Evolutionary conservation across 1,140 invertebrate genomes (phyloP).

Genomic region (Oedothorax gibbosus): DNA sequence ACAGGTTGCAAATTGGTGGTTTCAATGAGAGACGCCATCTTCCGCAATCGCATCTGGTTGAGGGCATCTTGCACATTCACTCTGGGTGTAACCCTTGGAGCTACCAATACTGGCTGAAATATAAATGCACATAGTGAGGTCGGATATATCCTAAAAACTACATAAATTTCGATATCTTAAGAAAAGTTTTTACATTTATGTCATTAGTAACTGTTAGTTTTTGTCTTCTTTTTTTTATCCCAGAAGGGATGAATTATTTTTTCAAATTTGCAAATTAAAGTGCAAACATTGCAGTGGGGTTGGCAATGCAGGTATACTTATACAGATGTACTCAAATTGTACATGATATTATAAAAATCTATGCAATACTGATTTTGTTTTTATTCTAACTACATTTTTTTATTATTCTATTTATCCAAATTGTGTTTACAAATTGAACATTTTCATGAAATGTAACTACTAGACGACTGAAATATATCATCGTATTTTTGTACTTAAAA

Average conservation of each 20-base stretch:
- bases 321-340: no score
- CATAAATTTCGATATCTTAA: not conserved
- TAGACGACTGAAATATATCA: no score
- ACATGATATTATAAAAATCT: no score
- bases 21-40: slow-evolving; percentile 23
- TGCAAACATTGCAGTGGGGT: no score
- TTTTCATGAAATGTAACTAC: no score
- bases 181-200: not conserved
- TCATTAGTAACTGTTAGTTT: not conserved
- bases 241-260: not conserved
- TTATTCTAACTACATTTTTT: no score
- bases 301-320: no score
- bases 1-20: not conserved
- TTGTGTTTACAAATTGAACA: no score
- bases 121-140: not conserved
- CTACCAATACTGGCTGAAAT: slow-evolving; percentile 28
- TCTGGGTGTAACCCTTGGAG: slow-evolving; percentile 2
- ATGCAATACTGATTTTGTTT: no score
- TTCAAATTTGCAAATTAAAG: not conserved
- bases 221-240: not conserved
- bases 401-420: no score
- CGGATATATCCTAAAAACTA: not conserved
- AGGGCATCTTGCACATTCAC: not conserved
- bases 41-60: slow-evolving; percentile 4
- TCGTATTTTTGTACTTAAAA: no score